Conservation (phyloP, 2,113 vertebrate genomes). For the Gorilla gorilla region DNA sequence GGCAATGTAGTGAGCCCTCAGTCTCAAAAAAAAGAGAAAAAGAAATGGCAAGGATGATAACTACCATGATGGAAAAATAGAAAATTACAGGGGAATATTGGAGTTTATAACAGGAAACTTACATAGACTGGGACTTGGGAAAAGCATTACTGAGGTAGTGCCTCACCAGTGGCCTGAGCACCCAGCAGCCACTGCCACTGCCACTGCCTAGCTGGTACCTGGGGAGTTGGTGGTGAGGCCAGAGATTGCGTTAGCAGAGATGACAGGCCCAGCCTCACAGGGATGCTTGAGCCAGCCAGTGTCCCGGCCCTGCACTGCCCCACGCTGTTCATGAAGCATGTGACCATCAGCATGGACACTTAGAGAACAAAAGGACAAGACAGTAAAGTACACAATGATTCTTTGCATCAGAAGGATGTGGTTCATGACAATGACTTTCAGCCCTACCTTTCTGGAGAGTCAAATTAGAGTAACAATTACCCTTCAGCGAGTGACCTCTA, state of each 20-base stretch:
- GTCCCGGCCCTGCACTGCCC: neutral
- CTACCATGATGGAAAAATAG: neutral
- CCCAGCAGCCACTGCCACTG: neutral
- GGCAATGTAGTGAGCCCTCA: no score
- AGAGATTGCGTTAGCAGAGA: neutral
- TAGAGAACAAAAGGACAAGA: neutral
- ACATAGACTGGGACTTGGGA: neutral
- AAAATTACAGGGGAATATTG: neutral
- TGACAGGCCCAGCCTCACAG: neutral
- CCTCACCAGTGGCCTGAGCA: no score
- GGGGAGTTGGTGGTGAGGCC: neutral
- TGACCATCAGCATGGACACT: neutral
- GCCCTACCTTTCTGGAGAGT: conserved; percentile 95
- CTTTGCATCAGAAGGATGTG: conserved; percentile 94
- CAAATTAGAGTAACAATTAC: conserved; percentile 96
- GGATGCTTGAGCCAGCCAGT: no score
- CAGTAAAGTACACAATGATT: conserved; percentile 94
- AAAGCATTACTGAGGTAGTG: neutral
- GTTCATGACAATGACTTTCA: conserved; percentile 97
- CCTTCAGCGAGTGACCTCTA: conserved; percentile 96
- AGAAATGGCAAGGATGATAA: neutral
- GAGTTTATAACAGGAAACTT: neutral
- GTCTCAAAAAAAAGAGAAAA: neutral
- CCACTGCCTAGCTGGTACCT: neutral
- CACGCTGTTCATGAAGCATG: neutral